phyloP scores from a whole-genome alignment of 2,888 invertebrate species.

The Theodoxus fluviatilis region DNA sequence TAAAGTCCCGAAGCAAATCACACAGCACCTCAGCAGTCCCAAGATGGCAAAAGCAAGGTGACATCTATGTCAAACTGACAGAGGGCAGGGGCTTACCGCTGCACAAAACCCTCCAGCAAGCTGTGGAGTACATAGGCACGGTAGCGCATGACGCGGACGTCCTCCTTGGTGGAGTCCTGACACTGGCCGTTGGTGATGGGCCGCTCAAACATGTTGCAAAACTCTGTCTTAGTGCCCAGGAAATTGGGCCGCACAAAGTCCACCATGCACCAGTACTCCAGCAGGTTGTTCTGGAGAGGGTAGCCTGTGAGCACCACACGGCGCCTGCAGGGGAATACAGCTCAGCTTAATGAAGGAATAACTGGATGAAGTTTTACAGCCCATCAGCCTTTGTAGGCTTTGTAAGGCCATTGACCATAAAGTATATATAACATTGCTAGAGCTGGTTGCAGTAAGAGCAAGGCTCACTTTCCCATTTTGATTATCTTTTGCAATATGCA shows the following conservation, averaged over 20 bases:
- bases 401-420: no score
- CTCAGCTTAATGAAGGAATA: no score
- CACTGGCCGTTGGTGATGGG: conserved; percentile 99
- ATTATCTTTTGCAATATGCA: no score
- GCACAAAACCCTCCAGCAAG: conserved; percentile 92
- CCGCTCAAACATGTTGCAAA: conserved; percentile 97
- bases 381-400: no score
- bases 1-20: no score
- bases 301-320: conserved; percentile 96
- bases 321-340: no score
- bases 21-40: no score
- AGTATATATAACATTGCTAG: no score
- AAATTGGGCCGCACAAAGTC: conserved; percentile 98
- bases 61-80: background rate
- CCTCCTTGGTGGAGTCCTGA: conserved; percentile 93
- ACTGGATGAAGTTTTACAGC: no score
- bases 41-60: no score
- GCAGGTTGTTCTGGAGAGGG: conserved; percentile 94
- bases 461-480: no score
- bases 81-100: conserved; percentile 65
- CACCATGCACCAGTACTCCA: conserved; percentile 95
- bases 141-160: conserved; percentile 91
- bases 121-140: conserved; percentile 95
- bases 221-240: conserved; percentile 94
- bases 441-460: no score